phyloP scores from a whole-genome alignment of 53 echinoderm and acorn worm species.

The Hippasteria phrygiana region DNA sequence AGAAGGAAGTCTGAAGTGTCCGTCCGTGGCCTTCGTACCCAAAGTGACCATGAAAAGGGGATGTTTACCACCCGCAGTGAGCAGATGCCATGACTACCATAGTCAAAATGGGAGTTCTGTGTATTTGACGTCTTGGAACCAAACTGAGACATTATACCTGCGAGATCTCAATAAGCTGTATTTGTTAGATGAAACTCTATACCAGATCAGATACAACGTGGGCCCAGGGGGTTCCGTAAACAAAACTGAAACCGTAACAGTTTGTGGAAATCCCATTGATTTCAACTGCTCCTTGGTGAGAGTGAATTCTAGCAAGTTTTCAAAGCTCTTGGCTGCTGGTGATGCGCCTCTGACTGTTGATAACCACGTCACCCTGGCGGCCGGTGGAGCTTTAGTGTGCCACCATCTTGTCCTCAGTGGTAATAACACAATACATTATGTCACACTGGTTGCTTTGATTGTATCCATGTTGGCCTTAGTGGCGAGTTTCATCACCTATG shows the following conservation, averaged over 20 bases:
- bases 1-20: not conserved
- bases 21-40: not conserved
- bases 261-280: constrained; percentile 16
- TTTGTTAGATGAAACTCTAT: not conserved
- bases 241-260: not conserved
- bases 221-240: not conserved
- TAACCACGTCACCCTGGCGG: not conserved
- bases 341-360: not conserved
- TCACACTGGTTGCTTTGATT: constrained; percentile 20
- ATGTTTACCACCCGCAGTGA: not conserved
- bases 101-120: not conserved
- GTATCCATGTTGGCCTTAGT: constrained; percentile 72
- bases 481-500: constrained; percentile 74
- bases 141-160: not conserved
- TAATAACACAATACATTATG: not conserved
- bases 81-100: not conserved
- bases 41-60: constrained; percentile 11
- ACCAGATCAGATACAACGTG: constrained; percentile 14
- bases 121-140: constrained; percentile 39
- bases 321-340: not conserved
- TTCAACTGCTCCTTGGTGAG: constrained; percentile 40
- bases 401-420: not conserved
- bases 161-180: constrained; percentile 6
- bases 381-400: constrained; percentile 35
- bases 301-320: not conserved